Evolutionary conservation across 2,797 vertebrate species (phyloP), one percentile per base, ranked within the genome.

Genomic region (Brachyrhaphis roseni): DNA sequence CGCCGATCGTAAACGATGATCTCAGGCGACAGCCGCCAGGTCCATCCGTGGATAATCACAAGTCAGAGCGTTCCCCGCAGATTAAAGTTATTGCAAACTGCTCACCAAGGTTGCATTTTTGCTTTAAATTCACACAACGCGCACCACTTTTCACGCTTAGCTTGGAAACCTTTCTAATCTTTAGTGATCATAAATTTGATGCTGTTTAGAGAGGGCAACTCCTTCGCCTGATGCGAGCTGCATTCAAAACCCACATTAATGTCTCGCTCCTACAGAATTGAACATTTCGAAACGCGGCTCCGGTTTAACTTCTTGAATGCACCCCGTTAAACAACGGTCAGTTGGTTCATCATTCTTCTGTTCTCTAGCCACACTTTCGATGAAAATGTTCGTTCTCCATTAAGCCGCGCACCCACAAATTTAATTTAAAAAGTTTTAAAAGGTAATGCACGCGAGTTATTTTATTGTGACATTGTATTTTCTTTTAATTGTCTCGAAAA

Each of bases 151-250:
- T 79, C 18, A 78, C 74, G 59, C 62, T 16, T 57, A 75, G 73
- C 77, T 82, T 76, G 82, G 55, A 83, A 84, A 79, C 77, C 53
- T 78, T 79, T 85, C 82, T 81, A 72, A 80, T 87, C 72, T 84
- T 84, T 77, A 79, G 51, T 71, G 85, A 84, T 90, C 83, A 88
- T 90, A 86, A 90, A 95, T 90, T 68, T 91, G 87, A 91, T 92
- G 91, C 89, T 89, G 91, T 84, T 88, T 76, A 45, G 77, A 91
- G 81, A 90, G 82, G 90, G 90, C 89, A 92, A 93, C 93, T 91
- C 93, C 92, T 93, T 91, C 87, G 80, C 79, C 82, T 85, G 31
- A 66, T 70, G 20, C 1, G 70, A 78, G 93, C 8, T 92, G 82
- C 87, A 43, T 95, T 94, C 94, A 93, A 73, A 75, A 77, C 12